Percentiles rank a stretch among this genome's conserved stretches.
Conservation (phyloP, 2,888 invertebrate genomes). For the Himalopsyche anomala region DNA sequence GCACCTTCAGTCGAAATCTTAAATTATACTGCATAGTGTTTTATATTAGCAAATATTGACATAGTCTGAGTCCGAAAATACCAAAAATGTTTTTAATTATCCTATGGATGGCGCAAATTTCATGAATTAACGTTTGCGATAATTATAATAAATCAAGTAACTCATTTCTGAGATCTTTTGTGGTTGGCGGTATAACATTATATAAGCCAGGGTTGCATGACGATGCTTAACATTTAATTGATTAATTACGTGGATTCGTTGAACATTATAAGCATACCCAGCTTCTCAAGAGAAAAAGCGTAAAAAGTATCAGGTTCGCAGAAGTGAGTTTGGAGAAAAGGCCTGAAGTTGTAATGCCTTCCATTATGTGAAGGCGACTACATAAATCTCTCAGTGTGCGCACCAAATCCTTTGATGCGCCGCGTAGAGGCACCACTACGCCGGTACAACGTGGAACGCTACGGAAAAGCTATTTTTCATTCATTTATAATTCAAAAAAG, state of each 20-base stretch:
- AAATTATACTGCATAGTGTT: no score
- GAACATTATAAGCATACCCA: neutral
- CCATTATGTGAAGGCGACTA: conserved; percentile 61
- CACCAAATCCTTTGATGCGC: conserved; percentile 55
- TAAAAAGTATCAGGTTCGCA: conserved; percentile 60
- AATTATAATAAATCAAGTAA: no score
- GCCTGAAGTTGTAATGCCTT: conserved; percentile 60
- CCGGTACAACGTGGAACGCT: neutral
- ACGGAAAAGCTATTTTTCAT: neutral
- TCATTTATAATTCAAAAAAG: neutral
- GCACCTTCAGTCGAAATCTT: no score
- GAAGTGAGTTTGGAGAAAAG: conserved; percentile 57
- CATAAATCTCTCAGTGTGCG: conserved; percentile 64
- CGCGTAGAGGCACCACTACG: conserved; percentile 44
- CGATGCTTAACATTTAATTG: neutral
- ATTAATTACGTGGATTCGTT: conserved; percentile 17
- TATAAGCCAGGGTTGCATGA: neutral
- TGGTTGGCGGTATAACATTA: neutral
- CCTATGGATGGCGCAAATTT: no score
- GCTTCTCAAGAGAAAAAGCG: neutral
- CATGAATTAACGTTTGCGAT: no score
- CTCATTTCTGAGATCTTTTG: no score
- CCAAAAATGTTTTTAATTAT: no score
- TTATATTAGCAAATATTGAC: no score
- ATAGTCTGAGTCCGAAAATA: no score